phyloP scores from a whole-genome alignment of 2,888 invertebrate species.

The Athripsodes cinereus region DNA sequence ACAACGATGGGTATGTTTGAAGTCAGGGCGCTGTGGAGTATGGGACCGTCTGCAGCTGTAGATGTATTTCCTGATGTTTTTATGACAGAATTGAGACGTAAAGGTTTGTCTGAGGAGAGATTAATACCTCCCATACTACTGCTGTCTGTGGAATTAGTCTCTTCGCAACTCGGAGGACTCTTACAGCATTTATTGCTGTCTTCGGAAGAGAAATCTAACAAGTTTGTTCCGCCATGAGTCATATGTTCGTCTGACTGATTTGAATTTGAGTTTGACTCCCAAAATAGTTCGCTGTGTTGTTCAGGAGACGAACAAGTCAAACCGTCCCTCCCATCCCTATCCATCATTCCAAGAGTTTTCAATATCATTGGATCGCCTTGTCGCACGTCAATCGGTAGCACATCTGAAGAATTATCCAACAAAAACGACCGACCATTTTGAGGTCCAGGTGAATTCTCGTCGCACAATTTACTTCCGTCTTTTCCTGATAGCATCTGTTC shows the following conservation, averaged over 20 bases:
- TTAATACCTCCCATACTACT: constrained; percentile 21
- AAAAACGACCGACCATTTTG: constrained; percentile 23
- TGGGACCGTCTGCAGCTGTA: constrained; percentile 23
- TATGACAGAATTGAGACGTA: constrained; percentile 46
- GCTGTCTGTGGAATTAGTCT: constrained; percentile 41
- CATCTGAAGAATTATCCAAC: constrained; percentile 18
- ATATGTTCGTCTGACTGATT: constrained; percentile 38
- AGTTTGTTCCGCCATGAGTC: constrained; percentile 29
- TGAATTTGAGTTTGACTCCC: constrained; percentile 44
- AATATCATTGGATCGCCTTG: constrained; percentile 17
- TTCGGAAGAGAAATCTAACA: constrained; percentile 43
- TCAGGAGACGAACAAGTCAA: constrained; percentile 38
- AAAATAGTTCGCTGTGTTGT: constrained; percentile 41
- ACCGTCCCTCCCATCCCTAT: constrained; percentile 21
- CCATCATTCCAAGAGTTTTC: constrained; percentile 23
- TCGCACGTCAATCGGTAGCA: no score
- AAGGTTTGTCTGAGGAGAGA: constrained; percentile 33
- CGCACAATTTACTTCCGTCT: constrained; percentile 29
- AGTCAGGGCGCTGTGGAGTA: constrained; percentile 25
- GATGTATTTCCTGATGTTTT: constrained; percentile 30
- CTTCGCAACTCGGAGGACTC: constrained; percentile 40
- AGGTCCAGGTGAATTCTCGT: constrained; percentile 6
- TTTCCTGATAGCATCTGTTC: constrained; percentile 33
- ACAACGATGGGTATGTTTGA: constrained; percentile 11
- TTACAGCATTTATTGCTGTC: constrained; percentile 46